Evolutionary conservation across 2,888 invertebrate genomes (phyloP).

Genomic region (Trissolcus brochymenae): DNA sequence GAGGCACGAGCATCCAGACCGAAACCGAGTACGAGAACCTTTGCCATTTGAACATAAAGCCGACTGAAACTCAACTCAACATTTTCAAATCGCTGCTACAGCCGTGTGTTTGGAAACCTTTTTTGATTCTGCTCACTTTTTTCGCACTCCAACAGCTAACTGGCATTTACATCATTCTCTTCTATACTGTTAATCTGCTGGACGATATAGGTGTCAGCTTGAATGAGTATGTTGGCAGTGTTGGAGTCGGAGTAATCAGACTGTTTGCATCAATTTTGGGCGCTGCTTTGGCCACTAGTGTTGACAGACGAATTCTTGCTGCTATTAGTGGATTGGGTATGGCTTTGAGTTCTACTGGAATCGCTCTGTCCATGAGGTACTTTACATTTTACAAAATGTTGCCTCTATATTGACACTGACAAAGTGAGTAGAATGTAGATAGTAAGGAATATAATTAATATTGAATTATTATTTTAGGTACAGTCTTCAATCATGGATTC

Average conservation of each 20-base stretch:
- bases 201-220: constrained; percentile 82
- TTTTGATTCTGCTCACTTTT: constrained; percentile 81
- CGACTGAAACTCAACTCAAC: constrained; percentile 58
- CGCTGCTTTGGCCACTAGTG: constrained; percentile 82
- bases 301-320: constrained; percentile 81
- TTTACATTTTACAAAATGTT: constrained; percentile 9
- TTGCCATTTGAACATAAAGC: constrained; percentile 74
- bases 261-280: constrained; percentile 83
- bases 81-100: constrained; percentile 69
- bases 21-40: constrained; percentile 82
- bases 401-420: too few relatives aligned
- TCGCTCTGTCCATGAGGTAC: constrained; percentile 74
- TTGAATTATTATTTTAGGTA: constrained; percentile 57
- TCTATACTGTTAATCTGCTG: constrained; percentile 85
- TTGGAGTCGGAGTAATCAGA: constrained; percentile 83
- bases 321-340: constrained; percentile 82
- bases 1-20: constrained; percentile 81
- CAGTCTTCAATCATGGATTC: constrained; percentile 72
- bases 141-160: constrained; percentile 85
- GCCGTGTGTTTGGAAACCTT: constrained; percentile 82
- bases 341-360: constrained; percentile 79
- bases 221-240: constrained; percentile 83
- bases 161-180: constrained; percentile 85
- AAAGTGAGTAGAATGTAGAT: too few relatives aligned
- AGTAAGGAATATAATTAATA: too few relatives aligned